Base-by-base conservation (phyloP, 2,888 invertebrate genomes). In the Diachrysia chrysitis region DNA sequence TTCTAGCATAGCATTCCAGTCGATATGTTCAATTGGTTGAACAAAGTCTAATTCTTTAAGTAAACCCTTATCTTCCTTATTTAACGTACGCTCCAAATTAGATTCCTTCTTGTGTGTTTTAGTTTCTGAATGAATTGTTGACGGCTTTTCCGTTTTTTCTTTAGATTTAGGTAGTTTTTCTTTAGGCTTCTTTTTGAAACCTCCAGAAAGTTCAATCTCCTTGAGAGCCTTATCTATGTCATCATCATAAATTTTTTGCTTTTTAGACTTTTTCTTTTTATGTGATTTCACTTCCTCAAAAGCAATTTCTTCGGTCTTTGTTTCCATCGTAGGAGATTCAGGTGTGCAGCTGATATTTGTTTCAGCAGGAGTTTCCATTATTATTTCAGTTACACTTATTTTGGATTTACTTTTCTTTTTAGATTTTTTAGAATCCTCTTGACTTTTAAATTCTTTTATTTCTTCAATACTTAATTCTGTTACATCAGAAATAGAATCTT, bases 1-100 rank as follows among this genome's bases (percentile, higher is more conserved):
- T 71, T 90, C 92, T 75, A 95, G 88, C 75, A 95, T 84, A 42
- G 89, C 86, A 74, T 94, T 95, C 95, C 95, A 95, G 76, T 95
- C 95, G 78, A 94, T 84, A 17, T 90, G 90, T 67, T 90, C 93
- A 69, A 93, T 83, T 29, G 90, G 88, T 55, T 90, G 85, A 46
- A 88, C 57, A 64, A 79, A 84, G 72, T 84, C 85, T 19, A 67
- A 54, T 48, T 69, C 68, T 48, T 74, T 66, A 46, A 63, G 51
- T 58, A 66, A 71, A 14, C 16, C 58, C 42, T 72, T 54, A 35
- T 63, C 23, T 17, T 72, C 66, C n/a, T 55, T 46, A 9, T 46
- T 63, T 25, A 29, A 35, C 5, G 21, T 42, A 0, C 21, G 2
- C 35, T 64, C 58, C 0, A 17, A n/a, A 0, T 55, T 29, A 9